Conservation (phyloP, 2,888 invertebrate species). For the Euspilapteryx auroguttella region DNA sequence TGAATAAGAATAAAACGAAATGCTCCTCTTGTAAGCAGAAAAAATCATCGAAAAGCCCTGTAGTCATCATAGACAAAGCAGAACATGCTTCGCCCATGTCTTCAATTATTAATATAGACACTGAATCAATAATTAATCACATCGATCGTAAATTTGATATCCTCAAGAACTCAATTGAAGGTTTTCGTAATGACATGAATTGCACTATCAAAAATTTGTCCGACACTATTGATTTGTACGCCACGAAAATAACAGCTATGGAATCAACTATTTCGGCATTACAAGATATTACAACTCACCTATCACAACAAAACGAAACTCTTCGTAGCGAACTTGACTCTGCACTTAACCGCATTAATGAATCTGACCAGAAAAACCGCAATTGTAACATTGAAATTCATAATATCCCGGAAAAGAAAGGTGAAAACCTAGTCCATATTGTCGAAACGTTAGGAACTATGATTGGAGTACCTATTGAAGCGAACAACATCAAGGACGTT, state of each 20-base stretch:
- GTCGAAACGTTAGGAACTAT: conserved; percentile 2
- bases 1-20: conserved; percentile 1
- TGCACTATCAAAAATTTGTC: no score
- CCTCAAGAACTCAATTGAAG: no score
- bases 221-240: no score
- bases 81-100: neutral
- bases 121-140: no score
- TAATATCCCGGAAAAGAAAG: no score
- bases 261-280: no score
- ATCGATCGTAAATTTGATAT: no score
- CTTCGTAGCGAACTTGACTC: neutral
- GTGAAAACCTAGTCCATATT: conserved; percentile 2
- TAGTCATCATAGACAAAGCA: neutral
- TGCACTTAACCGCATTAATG: conserved; percentile 1
- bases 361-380: conserved; percentile 5
- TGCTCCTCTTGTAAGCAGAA: neutral
- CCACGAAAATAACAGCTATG: no score
- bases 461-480: conserved; percentile 1
- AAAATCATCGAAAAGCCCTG: neutral
- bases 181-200: no score
- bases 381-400: conserved; percentile 6
- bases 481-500: neutral
- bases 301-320: neutral
- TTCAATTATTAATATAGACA: no score
- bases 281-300: neutral